Conservation (phyloP, 1,140 invertebrate genomes). For the Drosophila paulistorum region DNA sequence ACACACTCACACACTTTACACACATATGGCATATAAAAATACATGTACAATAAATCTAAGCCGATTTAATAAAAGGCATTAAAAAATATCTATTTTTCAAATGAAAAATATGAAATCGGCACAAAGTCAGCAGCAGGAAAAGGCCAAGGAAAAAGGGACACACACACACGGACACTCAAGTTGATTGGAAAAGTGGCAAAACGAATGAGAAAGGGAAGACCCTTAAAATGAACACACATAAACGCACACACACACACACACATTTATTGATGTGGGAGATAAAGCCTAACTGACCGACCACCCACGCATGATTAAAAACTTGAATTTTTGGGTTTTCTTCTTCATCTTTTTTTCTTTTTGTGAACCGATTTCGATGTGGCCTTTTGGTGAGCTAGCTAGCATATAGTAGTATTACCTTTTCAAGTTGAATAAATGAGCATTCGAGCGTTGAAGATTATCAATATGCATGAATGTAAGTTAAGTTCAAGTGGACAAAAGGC, state of each 20-base stretch:
- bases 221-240: constrained; percentile 50
- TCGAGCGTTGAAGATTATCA: constrained; percentile 61
- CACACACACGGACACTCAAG: constrained; percentile 32
- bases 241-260: not conserved
- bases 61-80: constrained; percentile 76
- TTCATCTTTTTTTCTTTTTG: not conserved
- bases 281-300: constrained; percentile 52
- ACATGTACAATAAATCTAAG: constrained; percentile 74
- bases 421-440: constrained; percentile 61
- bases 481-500: constrained; percentile 39
- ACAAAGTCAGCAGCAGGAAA: constrained; percentile 56
- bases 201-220: constrained; percentile 40
- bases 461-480: constrained; percentile 59
- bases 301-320: constrained; percentile 60
- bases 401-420: constrained; percentile 30
- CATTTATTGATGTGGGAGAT: not conserved
- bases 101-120: constrained; percentile 77
- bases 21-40: constrained; percentile 31
- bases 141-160: constrained; percentile 44
- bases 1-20: not conserved
- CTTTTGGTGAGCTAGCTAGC: not conserved
- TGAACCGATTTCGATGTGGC: not conserved
- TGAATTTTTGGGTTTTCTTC: constrained; percentile 27
- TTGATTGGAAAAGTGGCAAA: constrained; percentile 57
- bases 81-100: constrained; percentile 78